Evolutionary conservation across 2,888 invertebrate species (phyloP).

Genomic region (Orchestes rusci): DNA sequence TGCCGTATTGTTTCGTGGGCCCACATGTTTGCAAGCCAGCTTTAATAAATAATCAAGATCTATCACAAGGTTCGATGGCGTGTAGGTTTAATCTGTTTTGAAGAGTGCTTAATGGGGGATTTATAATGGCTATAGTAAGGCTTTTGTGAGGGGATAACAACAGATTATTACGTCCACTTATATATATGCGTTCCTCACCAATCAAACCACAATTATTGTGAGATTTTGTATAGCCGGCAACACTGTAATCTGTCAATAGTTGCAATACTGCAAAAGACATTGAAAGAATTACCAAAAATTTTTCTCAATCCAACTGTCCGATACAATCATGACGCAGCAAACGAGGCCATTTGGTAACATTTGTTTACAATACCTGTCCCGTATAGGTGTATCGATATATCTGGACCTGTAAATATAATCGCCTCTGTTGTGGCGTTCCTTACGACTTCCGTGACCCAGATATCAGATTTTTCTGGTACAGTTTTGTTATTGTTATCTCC

Average conservation of each 20-base stretch:
- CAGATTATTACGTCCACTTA: no score
- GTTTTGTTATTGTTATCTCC: slow-evolving; percentile 1
- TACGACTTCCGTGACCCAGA: slow-evolving; percentile 15
- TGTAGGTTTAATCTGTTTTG: slow-evolving; percentile 14
- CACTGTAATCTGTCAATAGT: no score
- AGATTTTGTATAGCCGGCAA: no score
- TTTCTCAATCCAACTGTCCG: background rate
- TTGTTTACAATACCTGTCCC: slow-evolving; percentile 16
- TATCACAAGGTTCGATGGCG: slow-evolving; percentile 4
- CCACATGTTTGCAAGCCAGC: slow-evolving; percentile 10
- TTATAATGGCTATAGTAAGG: no score
- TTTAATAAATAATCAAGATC: slow-evolving; percentile 12
- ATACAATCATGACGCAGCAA: background rate
- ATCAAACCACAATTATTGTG: no score
- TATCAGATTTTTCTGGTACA: slow-evolving; percentile 4
- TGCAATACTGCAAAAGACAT: background rate
- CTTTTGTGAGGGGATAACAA: no score
- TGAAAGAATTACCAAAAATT: background rate
- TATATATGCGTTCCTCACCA: no score
- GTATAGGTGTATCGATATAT: slow-evolving; percentile 12
- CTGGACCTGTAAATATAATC: no score
- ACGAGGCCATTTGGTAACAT: slow-evolving; percentile 6
- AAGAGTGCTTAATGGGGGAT: no score
- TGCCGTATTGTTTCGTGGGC: slow-evolving; percentile 14
- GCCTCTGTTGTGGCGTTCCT: no score